phyloP scores from a whole-genome alignment of 1,140 invertebrate species.

The Rhopalosiphum maidis region DNA sequence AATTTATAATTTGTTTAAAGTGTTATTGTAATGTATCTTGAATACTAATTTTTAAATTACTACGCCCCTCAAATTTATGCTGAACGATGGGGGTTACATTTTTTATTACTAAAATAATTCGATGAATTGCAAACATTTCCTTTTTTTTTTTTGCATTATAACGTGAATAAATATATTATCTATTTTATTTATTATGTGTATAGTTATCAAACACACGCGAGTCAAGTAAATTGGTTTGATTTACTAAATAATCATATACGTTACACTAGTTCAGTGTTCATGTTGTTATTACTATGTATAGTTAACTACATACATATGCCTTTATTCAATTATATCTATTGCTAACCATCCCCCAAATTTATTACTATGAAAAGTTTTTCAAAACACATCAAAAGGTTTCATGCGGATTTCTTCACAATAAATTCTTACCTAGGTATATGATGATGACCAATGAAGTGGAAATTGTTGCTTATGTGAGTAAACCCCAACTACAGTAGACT shows the following conservation, averaged over 20 bases:
- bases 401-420: neutral
- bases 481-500: neutral
- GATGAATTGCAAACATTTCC: neutral
- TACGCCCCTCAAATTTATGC: neutral
- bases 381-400: neutral
- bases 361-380: slow-evolving; percentile 4
- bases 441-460: slow-evolving; percentile 55
- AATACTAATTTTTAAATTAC: slow-evolving; percentile 29
- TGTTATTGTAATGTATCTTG: slow-evolving; percentile 9
- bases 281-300: neutral
- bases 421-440: neutral
- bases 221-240: neutral
- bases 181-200: neutral
- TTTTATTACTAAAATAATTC: slow-evolving; percentile 16
- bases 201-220: neutral
- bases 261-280: neutral
- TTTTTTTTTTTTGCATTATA: neutral
- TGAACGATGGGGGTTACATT: neutral
- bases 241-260: neutral
- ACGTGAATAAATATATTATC: neutral
- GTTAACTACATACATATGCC: neutral
- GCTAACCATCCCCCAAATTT: neutral
- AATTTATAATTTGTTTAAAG: slow-evolving; percentile 33
- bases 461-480: slow-evolving; percentile 20
- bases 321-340: neutral